Conservation (phyloP, 2,113 vertebrate genomes). For the Lepus americanus region DNA sequence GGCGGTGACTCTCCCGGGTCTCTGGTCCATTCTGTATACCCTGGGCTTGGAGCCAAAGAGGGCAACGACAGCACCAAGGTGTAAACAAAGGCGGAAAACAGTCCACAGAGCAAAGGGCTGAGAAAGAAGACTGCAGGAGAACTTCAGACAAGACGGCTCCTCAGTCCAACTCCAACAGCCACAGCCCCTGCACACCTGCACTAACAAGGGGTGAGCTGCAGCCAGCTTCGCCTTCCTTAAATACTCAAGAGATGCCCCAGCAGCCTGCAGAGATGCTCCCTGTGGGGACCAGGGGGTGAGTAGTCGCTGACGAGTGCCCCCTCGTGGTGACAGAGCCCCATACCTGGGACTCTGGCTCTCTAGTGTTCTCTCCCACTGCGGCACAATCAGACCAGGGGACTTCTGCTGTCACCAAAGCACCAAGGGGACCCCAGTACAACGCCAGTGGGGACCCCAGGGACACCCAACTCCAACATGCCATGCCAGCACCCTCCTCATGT, state of each 20-base stretch:
- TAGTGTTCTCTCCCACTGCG: fast-evolving
- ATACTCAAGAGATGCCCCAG: not conserved
- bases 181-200: not conserved
- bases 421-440: not conserved
- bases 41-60: not conserved
- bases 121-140: not conserved
- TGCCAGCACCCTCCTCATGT: too few species aligned
- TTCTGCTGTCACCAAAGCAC: not conserved
- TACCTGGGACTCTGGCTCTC: not conserved
- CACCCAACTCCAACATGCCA: not conserved
- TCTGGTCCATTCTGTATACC: not conserved
- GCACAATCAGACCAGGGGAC: not conserved
- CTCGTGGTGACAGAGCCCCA: not conserved
- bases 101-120: not conserved
- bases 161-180: not conserved
- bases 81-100: not conserved
- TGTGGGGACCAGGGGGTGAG: too few species aligned
- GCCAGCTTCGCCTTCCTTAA: not conserved
- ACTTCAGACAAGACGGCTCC: not conserved
- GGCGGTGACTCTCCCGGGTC: not conserved
- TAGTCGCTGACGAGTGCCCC: too few species aligned
- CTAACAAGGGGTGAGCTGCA: not conserved
- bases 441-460: not conserved
- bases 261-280: not conserved
- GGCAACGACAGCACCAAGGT: not conserved